Evolutionary conservation across 1,140 invertebrate genomes (phyloP), one percentile per base, ranked within the genome.

Genomic region (Drosophila ananassae): DNA sequence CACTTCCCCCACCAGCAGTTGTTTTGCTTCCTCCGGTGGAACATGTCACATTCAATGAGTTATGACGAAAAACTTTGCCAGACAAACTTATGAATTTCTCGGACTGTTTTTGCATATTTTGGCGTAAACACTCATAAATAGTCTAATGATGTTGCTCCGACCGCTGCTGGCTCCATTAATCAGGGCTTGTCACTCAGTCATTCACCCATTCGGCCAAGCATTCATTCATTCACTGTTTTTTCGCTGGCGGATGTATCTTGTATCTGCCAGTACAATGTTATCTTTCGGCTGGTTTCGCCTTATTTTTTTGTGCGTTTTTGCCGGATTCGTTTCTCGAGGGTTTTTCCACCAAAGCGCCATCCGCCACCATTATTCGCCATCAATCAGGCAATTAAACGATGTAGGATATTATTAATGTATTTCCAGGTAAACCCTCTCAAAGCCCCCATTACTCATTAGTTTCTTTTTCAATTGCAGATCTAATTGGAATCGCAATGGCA

Each of bases 401-500:
- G 39, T 64, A 47, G 37, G 44, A 72, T 61, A 34, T 58, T 56
- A 34, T 37, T 32, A 54, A 30, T 37, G 22, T 25, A 66, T 54
- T 63, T 73, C 52, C 54, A 28, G 22, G 41, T 73, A 48, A 73
- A 55, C 17, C 48, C 64, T 52, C 55, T 60, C 21, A 1, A 60
- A 39, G 7, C 10, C n/a, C 17, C 30, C 34, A n/a, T 21, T 17
- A 9, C 48, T 47, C 37, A 52, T 57, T 2, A 17, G 32, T 12
- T 0, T 39, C 34, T 51, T 72, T 25, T 72, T 54, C 41, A 59
- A 68, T 87, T 89, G 37, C 66, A 87, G 83, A 66, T 63, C 41
- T 41, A 37, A 24, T 48, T 48, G 59, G 37, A 51, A 95, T 96
- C 37, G 59, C 30, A 51, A 95, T 96, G 95, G 95, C 94, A 92